Conservation (phyloP, 2,113 vertebrate genomes). For the Perca schrenkii region DNA sequence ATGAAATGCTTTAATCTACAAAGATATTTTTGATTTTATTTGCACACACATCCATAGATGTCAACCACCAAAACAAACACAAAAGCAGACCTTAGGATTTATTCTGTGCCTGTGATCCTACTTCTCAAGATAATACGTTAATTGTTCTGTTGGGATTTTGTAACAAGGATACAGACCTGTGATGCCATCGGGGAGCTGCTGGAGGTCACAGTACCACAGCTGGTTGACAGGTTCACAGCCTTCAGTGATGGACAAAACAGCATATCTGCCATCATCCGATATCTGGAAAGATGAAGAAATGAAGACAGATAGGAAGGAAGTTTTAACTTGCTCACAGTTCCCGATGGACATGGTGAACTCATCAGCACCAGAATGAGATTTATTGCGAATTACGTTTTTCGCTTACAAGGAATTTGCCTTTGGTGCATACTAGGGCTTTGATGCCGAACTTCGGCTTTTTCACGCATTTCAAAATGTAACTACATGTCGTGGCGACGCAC, state of each 20-base stretch:
- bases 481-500: no score
- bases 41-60: background rate
- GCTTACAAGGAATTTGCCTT: no score
- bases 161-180: conserved; percentile 67
- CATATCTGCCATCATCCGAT: conserved; percentile 83
- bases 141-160: background rate
- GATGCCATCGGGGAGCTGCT: conserved; percentile 80
- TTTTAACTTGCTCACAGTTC: background rate
- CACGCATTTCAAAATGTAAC: no score
- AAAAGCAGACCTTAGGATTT: background rate
- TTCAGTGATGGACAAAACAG: conserved; percentile 81
- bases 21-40: background rate
- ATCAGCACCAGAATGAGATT: no score
- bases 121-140: background rate
- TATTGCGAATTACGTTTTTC: no score
- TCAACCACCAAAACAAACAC: background rate
- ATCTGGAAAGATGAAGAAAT: conserved; percentile 65
- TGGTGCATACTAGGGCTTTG: no score
- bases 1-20: background rate
- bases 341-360: background rate
- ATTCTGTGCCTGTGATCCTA: background rate
- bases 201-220: conserved; percentile 86
- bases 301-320: background rate
- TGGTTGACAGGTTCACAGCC: conserved; percentile 85
- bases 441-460: no score